A percentile compares a stretch with the other conserved stretches of the same genome.
phyloP scores from a whole-genome alignment of 2,113 vertebrate genomes.

The Jaculus jaculus region DNA sequence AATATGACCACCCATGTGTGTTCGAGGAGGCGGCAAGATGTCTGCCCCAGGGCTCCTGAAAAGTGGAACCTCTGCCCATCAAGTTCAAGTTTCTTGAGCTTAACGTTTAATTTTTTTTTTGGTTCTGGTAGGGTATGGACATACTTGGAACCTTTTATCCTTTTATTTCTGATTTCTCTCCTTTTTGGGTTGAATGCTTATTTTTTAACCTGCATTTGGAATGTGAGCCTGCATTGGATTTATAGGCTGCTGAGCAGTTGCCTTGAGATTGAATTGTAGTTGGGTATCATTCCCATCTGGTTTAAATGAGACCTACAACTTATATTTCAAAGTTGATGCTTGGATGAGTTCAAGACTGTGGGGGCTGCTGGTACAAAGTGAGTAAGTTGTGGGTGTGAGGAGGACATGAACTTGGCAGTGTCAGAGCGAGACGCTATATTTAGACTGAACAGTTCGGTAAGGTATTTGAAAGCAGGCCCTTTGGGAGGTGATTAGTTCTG shows the following conservation, averaged over 20 bases:
- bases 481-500: not conserved
- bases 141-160: not conserved
- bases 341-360: not conserved
- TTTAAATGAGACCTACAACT: not conserved
- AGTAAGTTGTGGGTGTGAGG: not conserved
- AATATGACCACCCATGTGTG: not conserved
- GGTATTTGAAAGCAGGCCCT: not conserved
- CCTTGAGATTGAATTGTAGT: not conserved
- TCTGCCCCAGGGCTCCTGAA: not conserved
- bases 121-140: not conserved
- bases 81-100: not conserved
- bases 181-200: not conserved
- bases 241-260: not conserved
- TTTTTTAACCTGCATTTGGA: not conserved
- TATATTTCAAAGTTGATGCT: not conserved
- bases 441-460: not conserved
- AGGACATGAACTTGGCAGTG: not conserved
- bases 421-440: not conserved
- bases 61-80: not conserved
- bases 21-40: not conserved
- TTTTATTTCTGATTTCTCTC: not conserved
- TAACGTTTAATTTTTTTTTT: not conserved
- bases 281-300: too few species aligned
- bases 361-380: not conserved
- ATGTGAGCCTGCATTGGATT: not conserved